phyloP scores from a whole-genome alignment of 2,888 invertebrate species.

The Eilema caniola region DNA sequence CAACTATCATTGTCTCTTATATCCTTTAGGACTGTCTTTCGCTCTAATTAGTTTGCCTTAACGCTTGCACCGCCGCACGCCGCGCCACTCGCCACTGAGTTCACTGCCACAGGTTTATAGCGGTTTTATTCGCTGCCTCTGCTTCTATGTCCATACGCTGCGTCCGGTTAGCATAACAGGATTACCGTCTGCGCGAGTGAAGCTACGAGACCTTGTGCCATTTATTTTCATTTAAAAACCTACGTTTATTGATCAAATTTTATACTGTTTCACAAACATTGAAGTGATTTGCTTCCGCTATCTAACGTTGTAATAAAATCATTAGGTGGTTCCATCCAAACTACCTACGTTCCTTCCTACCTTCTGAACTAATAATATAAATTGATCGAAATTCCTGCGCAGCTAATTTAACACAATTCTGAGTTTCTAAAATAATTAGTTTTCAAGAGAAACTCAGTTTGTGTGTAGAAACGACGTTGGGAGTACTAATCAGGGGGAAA shows the following conservation, averaged over 20 bases:
- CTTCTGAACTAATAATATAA: not conserved
- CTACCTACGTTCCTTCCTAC: not conserved
- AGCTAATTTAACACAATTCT: too few relatives aligned
- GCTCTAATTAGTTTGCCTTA: too few relatives aligned
- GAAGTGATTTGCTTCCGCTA: not conserved
- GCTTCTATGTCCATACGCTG: constrained; percentile 28
- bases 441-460: too few relatives aligned
- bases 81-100: too few relatives aligned
- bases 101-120: not conserved
- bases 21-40: too few relatives aligned
- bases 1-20: not conserved
- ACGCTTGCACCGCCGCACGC: too few relatives aligned
- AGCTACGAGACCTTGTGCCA: constrained; percentile 55
- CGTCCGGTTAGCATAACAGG: constrained; percentile 61
- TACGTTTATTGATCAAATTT: constrained; percentile 33
- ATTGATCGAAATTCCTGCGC: too few relatives aligned
- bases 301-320: not conserved
- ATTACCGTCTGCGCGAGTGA: constrained; percentile 58
- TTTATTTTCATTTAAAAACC: constrained; percentile 50
- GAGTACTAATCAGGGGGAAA: too few relatives aligned
- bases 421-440: too few relatives aligned
- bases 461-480: too few relatives aligned
- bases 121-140: not conserved
- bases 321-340: not conserved
- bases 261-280: not conserved